phyloP scores from a whole-genome alignment of 2,888 invertebrate genomes.

The Drosophila fulvimacula region DNA sequence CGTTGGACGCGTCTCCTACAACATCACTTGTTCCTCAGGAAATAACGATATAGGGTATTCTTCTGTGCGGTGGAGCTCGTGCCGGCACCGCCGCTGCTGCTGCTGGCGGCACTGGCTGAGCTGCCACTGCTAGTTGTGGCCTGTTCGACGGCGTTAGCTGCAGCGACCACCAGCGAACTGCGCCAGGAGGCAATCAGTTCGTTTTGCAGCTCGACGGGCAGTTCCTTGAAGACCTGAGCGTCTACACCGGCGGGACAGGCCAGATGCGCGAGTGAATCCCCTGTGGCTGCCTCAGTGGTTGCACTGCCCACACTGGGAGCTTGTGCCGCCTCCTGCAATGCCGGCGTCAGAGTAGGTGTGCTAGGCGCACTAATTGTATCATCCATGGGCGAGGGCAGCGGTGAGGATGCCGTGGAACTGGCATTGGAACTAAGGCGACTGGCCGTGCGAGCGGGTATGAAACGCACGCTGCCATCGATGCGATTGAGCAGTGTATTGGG shows the following conservation, averaged over 20 bases:
- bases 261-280: conserved; percentile 76
- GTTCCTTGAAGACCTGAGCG: conserved; percentile 89
- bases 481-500: conserved; percentile 69
- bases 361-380: conserved; percentile 66
- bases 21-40: conserved; percentile 88
- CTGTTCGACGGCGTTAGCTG: conserved; percentile 64
- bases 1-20: conserved; percentile 49
- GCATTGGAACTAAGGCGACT: conserved; percentile 69
- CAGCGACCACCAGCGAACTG: conserved; percentile 81
- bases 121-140: conserved; percentile 42
- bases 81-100: conserved; percentile 80
- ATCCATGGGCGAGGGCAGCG: conserved; percentile 80
- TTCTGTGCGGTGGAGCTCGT: conserved; percentile 66
- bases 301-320: conserved; percentile 33
- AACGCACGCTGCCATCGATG: conserved; percentile 70
- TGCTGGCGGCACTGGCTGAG: conserved; percentile 36
- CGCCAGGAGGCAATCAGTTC: conserved; percentile 90
- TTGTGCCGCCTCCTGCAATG: conserved; percentile 40
- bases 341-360: conserved; percentile 55
- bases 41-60: conserved; percentile 89
- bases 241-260: conserved; percentile 89
- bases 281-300: conserved; percentile 40
- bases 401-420: conserved; percentile 75
- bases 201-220: conserved; percentile 90
- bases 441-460: conserved; percentile 60